phyloP scores from a whole-genome alignment of 2,113 vertebrate species.

The Ellobius talpinus region DNA sequence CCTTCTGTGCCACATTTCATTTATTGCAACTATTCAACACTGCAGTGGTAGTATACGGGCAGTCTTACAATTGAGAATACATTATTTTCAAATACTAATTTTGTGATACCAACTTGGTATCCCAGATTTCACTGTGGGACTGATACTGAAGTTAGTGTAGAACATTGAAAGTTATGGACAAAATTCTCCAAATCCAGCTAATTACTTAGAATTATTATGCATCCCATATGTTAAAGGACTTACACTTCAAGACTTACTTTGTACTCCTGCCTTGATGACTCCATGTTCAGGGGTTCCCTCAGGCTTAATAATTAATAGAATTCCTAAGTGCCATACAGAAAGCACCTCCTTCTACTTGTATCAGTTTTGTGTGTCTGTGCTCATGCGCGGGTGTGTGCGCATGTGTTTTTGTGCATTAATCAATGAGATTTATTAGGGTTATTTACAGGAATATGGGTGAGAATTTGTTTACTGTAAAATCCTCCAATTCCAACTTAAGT shows the following conservation, averaged over 20 bases:
- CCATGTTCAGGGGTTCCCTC: neutral
- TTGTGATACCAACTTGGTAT: neutral
- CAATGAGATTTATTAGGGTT: neutral
- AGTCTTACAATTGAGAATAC: conserved; percentile 9
- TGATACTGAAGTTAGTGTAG: conserved; percentile 26
- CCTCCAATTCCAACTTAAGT: neutral
- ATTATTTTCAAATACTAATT: neutral
- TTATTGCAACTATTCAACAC: neutral
- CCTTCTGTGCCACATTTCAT: neutral
- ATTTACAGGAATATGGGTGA: neutral
- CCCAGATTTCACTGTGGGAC: neutral
- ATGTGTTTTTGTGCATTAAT: neutral
- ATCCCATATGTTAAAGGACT: neutral
- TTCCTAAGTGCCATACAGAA: neutral
- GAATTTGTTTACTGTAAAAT: neutral
- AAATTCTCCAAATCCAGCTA: neutral
- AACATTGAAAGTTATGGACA: neutral
- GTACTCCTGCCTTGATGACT: neutral
- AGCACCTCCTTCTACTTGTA: neutral
- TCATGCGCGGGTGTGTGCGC: neutral
- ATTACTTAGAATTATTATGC: neutral
- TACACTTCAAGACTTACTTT: neutral
- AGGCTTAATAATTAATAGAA: neutral
- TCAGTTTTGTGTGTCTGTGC: neutral
- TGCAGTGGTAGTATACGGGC: neutral